Evolutionary conservation across 2,888 invertebrate genomes (phyloP), one percentile per base, ranked within the genome.

Genomic region (Acleris holmiana): DNA sequence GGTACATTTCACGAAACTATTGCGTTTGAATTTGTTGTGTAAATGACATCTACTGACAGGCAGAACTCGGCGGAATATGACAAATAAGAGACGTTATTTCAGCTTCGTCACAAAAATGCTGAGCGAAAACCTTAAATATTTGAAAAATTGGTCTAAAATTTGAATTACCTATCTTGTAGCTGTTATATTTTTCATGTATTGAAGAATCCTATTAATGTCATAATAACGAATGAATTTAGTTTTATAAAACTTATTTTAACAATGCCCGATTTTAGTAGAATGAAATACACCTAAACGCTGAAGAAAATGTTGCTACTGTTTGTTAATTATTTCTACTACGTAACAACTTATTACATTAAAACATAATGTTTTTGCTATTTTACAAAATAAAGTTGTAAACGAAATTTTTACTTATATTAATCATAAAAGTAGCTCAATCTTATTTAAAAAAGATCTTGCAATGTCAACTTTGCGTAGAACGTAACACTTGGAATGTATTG

Each of bases 11-110:
- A 80, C 73, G 76, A 76, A 79, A 76, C 76, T 85, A 88, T 83
- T 91, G 85, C 88, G 89, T 86, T 86, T 82, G 83, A 82, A 79
- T 77, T 82, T 82, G 83, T 83, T 80, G 76, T 80, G 76, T 77
- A 76, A 76, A 74, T 75, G 75, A 74, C 73, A 70, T 47, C 59
- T 64, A 62, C 64, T 71, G 75, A 73, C 74, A 75, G 68, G 13
- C 35, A 35, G 35, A 35, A 35, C 13, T 44, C 18, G 19, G 19
- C 6, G 19, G 47, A 10, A 47, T 40, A 41, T 55, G 55, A 55
- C 41, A 44, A 41, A 0, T 10, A 17, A n/a, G 4, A 44, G 55
- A 17, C 55, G 55, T 41, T 47, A 17, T 55, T 55, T 10, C 19
- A 17, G 0, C 7, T 10, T 47, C 2, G 13, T 35, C 35, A 35